phyloP scores from a whole-genome alignment of 2,888 invertebrate genomes.

The Epistrophe eligans region DNA sequence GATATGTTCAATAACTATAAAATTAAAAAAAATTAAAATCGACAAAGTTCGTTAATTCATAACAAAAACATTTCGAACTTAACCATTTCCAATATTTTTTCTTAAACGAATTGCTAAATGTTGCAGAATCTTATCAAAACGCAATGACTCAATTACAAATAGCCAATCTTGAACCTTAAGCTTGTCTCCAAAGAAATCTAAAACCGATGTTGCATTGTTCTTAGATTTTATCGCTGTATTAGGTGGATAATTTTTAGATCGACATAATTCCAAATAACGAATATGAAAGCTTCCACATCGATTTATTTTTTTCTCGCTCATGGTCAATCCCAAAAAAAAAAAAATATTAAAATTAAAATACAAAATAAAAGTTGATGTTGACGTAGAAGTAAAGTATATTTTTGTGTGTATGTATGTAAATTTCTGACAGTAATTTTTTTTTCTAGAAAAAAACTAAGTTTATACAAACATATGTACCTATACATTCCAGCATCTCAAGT shows the following conservation, averaged over 20 bases:
- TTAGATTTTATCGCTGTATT: constrained; percentile 81
- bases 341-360: background rate
- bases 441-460: background rate
- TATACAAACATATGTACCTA: background rate
- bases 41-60: background rate
- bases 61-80: constrained; percentile 45
- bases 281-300: constrained; percentile 82
- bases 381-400: background rate
- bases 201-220: constrained; percentile 84
- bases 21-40: constrained; percentile 11
- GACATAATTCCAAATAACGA: constrained; percentile 83
- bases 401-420: background rate
- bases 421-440: background rate
- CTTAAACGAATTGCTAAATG: constrained; percentile 88
- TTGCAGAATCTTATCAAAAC: constrained; percentile 89
- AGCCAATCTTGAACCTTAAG: constrained; percentile 91
- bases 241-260: constrained; percentile 81
- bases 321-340: background rate
- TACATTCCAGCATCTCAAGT: no score
- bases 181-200: constrained; percentile 91
- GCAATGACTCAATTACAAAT: constrained; percentile 89
- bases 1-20: constrained; percentile 81
- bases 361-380: background rate
- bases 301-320: constrained; percentile 79
- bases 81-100: constrained; percentile 80